Conservation (phyloP, 2,797 vertebrate species). For the Setipinna tenuifilis region DNA sequence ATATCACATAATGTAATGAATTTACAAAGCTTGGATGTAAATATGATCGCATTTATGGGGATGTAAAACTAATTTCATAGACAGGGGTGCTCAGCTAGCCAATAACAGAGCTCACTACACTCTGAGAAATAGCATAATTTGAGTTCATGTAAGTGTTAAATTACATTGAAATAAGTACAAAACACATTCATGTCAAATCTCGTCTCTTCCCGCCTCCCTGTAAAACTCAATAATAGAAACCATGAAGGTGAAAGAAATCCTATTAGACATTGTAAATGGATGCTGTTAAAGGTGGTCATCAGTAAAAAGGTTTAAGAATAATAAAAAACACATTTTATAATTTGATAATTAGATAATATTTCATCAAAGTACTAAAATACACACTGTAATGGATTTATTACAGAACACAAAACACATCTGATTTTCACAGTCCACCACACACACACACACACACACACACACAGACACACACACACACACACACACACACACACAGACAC, state of each 20-base stretch:
- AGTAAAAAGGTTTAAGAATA: constrained; percentile 2
- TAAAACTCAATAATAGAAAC: not conserved
- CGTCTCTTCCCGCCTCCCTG: not conserved
- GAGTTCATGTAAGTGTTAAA: constrained; percentile 27
- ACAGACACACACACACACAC: not conserved
- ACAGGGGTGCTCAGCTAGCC: not conserved
- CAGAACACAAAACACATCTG: not conserved
- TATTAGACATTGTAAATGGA: not conserved
- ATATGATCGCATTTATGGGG: not conserved
- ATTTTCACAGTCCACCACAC: not conserved
- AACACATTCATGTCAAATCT: constrained; percentile 21
- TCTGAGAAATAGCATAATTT: not conserved
- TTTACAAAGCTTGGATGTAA: constrained; percentile 3
- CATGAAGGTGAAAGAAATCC: not conserved
- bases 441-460: not conserved
- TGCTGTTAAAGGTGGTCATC: not conserved
- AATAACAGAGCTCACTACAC: constrained; percentile 13
- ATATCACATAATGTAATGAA: not conserved
- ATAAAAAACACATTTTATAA: not conserved
- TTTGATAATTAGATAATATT: not conserved
- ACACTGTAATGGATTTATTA: not conserved
- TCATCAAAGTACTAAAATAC: not conserved
- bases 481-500: not conserved
- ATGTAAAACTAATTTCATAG: constrained; percentile 24
- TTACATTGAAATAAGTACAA: constrained; percentile 10